A percentile compares a stretch with the other conserved stretches of the same genome.
phyloP scores from a whole-genome alignment of 2,113 vertebrate genomes.

The Oncorhynchus tshawytscha region DNA sequence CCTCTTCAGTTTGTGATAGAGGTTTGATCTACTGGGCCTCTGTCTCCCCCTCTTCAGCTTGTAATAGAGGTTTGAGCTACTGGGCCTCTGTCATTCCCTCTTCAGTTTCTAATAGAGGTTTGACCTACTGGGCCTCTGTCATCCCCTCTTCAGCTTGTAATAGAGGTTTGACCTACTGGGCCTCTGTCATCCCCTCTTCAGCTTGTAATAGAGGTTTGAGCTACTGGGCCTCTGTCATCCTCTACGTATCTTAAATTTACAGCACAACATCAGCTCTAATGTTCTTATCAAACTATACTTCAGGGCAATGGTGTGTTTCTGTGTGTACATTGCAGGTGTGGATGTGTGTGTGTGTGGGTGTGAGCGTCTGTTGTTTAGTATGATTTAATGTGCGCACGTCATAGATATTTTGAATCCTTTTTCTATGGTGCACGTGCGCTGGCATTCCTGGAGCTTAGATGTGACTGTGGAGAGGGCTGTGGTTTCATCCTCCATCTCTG shows the following conservation, averaged over 20 bases:
- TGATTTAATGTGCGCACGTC: constrained; percentile 15
- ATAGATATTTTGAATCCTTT: too few relatives aligned
- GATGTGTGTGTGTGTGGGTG: neutral
- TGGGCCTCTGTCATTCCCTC: too few relatives aligned
- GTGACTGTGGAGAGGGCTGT: neutral
- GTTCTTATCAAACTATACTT: neutral
- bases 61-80: too few relatives aligned
- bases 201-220: neutral
- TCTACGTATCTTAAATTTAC: neutral
- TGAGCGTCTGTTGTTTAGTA: neutral
- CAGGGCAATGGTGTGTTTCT: neutral
- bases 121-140: too few relatives aligned
- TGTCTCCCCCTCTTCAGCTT: too few relatives aligned
- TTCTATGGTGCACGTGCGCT: neutral
- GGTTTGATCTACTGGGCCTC: too few relatives aligned
- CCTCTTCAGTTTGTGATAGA: too few relatives aligned
- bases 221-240: neutral
- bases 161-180: too few relatives aligned
- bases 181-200: too few relatives aligned
- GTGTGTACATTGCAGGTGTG: too few relatives aligned
- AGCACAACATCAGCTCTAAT: neutral
- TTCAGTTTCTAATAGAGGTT: too few relatives aligned
- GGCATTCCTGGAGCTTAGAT: constrained; percentile 22
- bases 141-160: constrained; percentile 14
- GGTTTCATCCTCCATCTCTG: constrained; percentile 10